Conservation (phyloP, 2,888 invertebrate species). For the Pherbina coryleti region DNA sequence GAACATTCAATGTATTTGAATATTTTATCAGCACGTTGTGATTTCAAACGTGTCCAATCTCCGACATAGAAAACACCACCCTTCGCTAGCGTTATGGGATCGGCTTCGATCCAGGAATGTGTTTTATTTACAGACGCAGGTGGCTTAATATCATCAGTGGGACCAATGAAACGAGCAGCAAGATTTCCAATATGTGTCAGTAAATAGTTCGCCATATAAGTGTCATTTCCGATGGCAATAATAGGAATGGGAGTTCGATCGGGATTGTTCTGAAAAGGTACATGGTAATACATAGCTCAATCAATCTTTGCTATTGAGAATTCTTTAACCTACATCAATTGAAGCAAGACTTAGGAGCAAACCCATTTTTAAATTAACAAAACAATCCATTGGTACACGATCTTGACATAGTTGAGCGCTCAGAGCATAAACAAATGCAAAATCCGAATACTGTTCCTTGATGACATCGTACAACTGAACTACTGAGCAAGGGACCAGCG, state of each 20-base stretch:
- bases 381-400: constrained; percentile 67
- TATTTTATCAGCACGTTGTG: constrained; percentile 53
- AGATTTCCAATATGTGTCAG: constrained; percentile 61
- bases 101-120: constrained; percentile 63
- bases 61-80: constrained; percentile 68
- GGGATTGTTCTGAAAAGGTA: constrained; percentile 49
- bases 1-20: constrained; percentile 59
- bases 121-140: constrained; percentile 38
- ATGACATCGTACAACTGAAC: constrained; percentile 58
- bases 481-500: constrained; percentile 55
- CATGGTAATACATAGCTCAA: background rate
- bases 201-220: constrained; percentile 57
- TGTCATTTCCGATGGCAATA: constrained; percentile 62
- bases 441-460: constrained; percentile 62
- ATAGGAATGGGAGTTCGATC: constrained; percentile 62
- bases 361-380: constrained; percentile 68
- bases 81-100: constrained; percentile 64
- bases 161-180: constrained; percentile 62
- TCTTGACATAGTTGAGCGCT: constrained; percentile 67
- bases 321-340: constrained; percentile 59
- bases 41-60: constrained; percentile 65
- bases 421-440: constrained; percentile 67
- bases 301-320: background rate
- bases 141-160: constrained; percentile 57
- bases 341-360: constrained; percentile 69